These are phyloP conservation scores for Darevskia nairensis DNA, from an alignment of 2,797 vertebrate species.

Conservation along the genomic window DNA sequence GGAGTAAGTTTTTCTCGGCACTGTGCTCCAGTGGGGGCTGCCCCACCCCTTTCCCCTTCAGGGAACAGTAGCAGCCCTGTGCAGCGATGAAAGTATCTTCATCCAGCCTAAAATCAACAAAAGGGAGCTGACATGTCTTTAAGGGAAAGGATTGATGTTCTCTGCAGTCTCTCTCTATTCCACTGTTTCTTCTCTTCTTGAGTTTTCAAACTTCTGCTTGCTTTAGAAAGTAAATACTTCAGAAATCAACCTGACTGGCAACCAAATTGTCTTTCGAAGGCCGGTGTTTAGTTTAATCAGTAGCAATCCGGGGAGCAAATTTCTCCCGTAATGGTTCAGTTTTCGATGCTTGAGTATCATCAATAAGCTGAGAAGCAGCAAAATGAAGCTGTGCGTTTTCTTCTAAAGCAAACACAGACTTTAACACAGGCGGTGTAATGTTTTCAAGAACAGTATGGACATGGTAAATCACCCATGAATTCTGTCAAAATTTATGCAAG, in stretches of 20 bases:
- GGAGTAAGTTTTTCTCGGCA: constrained; percentile 59
- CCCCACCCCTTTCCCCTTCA: not conserved
- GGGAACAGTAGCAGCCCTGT: not conserved
- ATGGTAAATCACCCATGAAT: constrained; percentile 3
- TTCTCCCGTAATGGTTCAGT: not conserved
- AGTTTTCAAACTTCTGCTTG: not conserved
- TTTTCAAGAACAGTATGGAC: not conserved
- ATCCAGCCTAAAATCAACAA: not conserved
- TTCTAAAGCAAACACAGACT: constrained; percentile 22
- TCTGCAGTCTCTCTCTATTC: not conserved
- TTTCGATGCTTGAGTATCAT: not conserved
- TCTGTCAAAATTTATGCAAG: not conserved
- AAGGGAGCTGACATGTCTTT: not conserved
- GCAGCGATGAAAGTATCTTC: not conserved
- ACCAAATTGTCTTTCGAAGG: not conserved
- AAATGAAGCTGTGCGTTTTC: not conserved
- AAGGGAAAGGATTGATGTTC: not conserved
- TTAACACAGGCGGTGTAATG: not conserved
- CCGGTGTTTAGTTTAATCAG: constrained; percentile 65
- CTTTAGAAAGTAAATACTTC: constrained; percentile 29
- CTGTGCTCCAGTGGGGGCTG: constrained; percentile 2
- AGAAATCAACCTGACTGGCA: not conserved
- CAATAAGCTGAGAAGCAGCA: not conserved
- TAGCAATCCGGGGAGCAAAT: constrained; percentile 49
- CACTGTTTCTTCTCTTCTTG: not conserved